Conservation (phyloP, 2,888 invertebrate species). For the Nymphalis polychloros region DNA sequence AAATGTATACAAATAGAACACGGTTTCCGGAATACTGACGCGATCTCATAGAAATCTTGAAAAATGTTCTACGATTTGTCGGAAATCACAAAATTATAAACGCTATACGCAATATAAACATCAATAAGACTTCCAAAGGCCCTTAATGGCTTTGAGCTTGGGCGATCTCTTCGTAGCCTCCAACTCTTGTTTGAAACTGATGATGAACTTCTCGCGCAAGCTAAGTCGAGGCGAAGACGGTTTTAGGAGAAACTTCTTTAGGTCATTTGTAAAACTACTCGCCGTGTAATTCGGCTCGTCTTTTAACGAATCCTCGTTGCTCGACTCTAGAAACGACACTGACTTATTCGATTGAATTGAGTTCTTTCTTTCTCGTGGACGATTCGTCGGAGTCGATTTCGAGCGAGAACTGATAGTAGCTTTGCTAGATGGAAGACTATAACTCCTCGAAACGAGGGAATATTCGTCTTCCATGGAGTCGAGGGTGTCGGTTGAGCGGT, state of each 20-base stretch:
- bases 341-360: slow-evolving; percentile 77
- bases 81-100: slow-evolving; percentile 31
- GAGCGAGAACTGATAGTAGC: slow-evolving; percentile 47
- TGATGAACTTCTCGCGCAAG: slow-evolving; percentile 74
- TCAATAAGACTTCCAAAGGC: slow-evolving; percentile 78
- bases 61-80: neutral
- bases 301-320: slow-evolving; percentile 65
- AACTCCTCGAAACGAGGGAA: slow-evolving; percentile 65
- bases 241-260: slow-evolving; percentile 73
- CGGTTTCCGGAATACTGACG: neutral
- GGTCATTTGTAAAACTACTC: slow-evolving; percentile 77
- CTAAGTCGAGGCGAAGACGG: slow-evolving; percentile 72
- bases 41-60: neutral
- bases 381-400: slow-evolving; percentile 49
- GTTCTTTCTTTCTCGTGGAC: slow-evolving; percentile 61
- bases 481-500: slow-evolving; percentile 66
- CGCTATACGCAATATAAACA: slow-evolving; percentile 15
- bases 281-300: slow-evolving; percentile 78
- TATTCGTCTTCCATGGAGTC: slow-evolving; percentile 71
- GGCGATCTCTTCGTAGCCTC: slow-evolving; percentile 74
- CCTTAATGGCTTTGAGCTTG: slow-evolving; percentile 75
- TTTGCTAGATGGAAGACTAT: slow-evolving; percentile 55
- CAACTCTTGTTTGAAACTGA: slow-evolving; percentile 74
- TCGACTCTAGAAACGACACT: slow-evolving; percentile 75
- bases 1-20: slow-evolving; percentile 8